phyloP scores from a whole-genome alignment of 2,888 invertebrate genomes.

The Thereva unica region DNA sequence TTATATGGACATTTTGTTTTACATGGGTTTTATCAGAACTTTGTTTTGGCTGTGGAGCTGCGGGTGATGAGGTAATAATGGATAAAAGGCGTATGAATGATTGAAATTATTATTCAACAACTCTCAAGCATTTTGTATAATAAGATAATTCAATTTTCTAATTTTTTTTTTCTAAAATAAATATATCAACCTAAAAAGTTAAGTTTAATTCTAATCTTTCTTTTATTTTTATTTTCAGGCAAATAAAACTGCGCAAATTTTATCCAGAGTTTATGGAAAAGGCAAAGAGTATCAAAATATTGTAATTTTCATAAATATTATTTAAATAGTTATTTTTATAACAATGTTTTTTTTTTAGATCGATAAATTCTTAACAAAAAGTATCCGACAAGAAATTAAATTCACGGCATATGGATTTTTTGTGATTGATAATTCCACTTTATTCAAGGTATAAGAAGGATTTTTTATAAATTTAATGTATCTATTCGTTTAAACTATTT shows the following conservation, averaged over 20 bases:
- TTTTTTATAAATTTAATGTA: slow-evolving; percentile 1
- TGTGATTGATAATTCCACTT: slow-evolving; percentile 55
- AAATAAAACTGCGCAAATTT: slow-evolving; percentile 52
- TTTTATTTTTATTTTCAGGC: slow-evolving; percentile 48
- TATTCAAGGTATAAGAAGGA: slow-evolving; percentile 51
- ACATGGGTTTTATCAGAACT: slow-evolving; percentile 21
- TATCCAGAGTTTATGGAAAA: slow-evolving; percentile 53
- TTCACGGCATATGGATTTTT: slow-evolving; percentile 58
- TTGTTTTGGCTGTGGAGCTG: slow-evolving; percentile 20
- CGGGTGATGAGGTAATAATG: slow-evolving; percentile 14
- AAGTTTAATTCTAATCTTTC: not conserved
- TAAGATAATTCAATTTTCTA: not conserved
- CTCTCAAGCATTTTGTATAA: no score
- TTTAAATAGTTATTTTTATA: not conserved
- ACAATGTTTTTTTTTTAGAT: slow-evolving; percentile 46
- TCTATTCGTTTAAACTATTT: not conserved
- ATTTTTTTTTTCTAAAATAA: not conserved
- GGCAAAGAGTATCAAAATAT: slow-evolving; percentile 54
- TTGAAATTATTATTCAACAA: no score
- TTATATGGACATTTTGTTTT: not conserved
- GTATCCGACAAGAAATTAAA: slow-evolving; percentile 54
- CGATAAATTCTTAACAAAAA: slow-evolving; percentile 56
- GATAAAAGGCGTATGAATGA: no score
- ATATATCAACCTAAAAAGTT: not conserved
- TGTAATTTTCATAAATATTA: slow-evolving; percentile 44